Base-by-base conservation (phyloP, 2,113 vertebrate genomes). In the Lophius piscatorius region DNA sequence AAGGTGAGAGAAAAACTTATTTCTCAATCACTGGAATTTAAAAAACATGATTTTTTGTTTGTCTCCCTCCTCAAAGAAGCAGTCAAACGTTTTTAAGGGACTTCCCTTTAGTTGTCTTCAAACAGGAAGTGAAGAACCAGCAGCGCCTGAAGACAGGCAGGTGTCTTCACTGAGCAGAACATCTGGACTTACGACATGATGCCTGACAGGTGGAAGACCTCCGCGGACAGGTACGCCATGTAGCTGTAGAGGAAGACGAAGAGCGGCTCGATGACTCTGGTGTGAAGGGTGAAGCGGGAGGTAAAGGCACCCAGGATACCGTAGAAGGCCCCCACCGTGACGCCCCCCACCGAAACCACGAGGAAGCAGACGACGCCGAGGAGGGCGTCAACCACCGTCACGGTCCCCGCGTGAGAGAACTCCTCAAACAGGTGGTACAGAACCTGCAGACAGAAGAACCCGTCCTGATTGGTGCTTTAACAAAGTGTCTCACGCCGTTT, bases 201-300 rank as follows among this genome's bases (percentile, higher is more conserved):
- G 52, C 97, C 97, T 0, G 97, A 99, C 45, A 99, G 94, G 73
- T 96, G 96, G 91, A 99, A 99, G 82, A 96, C 89, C 88, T 99
- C 97, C 0, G 97, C 94, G 0, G 95, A 98, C 51, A 99, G 93
- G 42, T 99, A 99, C 0, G 96, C 96, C 95, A 99, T 97, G 91
- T 97, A 99, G 89, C 97, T 99, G 92, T 97, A 99, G 64, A 99
- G 94, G 90, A 99, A 99, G 52, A 98, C 95, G 66, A 99, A 98
- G 55, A 99, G 94, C 0, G 97, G 97, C 90, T 99, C 97, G 67
- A 99, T 99, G 92, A 99, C 97, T 0, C 97, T 94, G 18, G 95
- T 94, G 86, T 94, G 95, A 2, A 94, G 89, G 7, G 97, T 98
- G 89, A 98, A 98, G 50, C 96, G 93, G 11, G 96, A 98, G 0